phyloP scores from a whole-genome alignment of 2,113 vertebrate species.

The Silurus glanis region DNA sequence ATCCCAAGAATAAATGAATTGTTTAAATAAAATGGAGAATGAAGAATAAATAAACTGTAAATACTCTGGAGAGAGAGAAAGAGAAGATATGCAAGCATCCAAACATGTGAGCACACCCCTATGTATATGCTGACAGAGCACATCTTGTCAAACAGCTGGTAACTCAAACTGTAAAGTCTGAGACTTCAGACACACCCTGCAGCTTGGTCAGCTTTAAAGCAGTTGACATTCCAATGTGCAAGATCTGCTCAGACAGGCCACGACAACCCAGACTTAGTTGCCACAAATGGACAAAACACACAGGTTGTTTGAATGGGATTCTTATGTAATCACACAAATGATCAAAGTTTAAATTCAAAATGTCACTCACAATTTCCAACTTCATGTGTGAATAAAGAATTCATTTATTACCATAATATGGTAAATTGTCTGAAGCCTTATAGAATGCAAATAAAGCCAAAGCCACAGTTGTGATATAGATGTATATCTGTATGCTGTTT shows the following conservation, averaged over 20 bases:
- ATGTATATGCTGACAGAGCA: slow-evolving; percentile 35
- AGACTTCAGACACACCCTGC: slow-evolving; percentile 36
- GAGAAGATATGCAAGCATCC: background rate
- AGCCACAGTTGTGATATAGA: background rate
- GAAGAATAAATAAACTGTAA: too few relatives aligned
- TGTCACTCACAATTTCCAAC: background rate
- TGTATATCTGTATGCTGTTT: background rate
- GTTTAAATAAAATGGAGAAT: too few relatives aligned
- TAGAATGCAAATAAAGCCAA: background rate
- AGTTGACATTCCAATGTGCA: slow-evolving; percentile 29
- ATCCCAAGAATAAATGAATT: too few relatives aligned
- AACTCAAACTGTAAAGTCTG: slow-evolving; percentile 17
- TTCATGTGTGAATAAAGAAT: background rate
- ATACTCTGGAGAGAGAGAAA: background rate
- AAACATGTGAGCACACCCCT: background rate
- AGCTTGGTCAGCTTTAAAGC: slow-evolving; percentile 26
- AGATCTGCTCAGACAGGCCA: slow-evolving; percentile 23
- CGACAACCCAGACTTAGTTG: background rate
- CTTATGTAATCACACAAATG: background rate
- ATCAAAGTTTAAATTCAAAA: background rate
- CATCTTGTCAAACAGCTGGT: slow-evolving; percentile 51
- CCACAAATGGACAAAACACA: slow-evolving; percentile 25
- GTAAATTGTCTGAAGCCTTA: background rate
- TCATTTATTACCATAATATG: background rate
- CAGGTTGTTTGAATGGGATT: background rate